These are phyloP conservation scores for Danaus plexippus DNA, from an alignment of 1,140 invertebrate genomes.

Conservation along the genomic window DNA sequence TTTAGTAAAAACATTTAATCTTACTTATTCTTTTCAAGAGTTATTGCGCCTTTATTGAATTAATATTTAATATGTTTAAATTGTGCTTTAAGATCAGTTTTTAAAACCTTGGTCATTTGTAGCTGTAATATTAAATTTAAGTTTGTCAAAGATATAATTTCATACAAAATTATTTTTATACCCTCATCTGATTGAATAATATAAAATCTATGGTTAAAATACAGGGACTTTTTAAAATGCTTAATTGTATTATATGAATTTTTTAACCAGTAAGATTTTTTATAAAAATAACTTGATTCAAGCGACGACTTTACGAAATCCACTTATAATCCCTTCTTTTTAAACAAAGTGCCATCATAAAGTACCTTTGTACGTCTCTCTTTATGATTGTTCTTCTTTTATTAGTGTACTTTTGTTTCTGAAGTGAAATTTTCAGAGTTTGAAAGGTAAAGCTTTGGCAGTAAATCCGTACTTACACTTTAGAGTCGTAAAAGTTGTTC, in stretches of 20 bases:
- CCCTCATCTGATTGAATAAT: constrained; percentile 4
- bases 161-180: constrained; percentile 7
- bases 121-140: constrained; percentile 3
- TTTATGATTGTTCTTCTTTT: constrained; percentile 70
- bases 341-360: constrained; percentile 30
- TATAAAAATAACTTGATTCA: too few species aligned
- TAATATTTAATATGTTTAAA: too few species aligned
- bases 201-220: background rate
- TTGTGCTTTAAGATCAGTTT: too few species aligned
- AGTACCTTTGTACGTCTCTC: constrained; percentile 45
- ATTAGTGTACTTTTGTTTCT: constrained; percentile 68
- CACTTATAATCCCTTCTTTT: constrained; percentile 33
- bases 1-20: too few species aligned
- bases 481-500: constrained; percentile 54
- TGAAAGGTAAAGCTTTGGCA: constrained; percentile 49
- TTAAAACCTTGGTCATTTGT: too few species aligned
- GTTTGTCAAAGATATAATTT: constrained; percentile 7
- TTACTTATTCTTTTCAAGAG: too few species aligned
- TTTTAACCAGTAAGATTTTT: too few species aligned
- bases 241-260: constrained; percentile 3
- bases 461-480: constrained; percentile 60
- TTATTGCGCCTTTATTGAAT: too few species aligned
- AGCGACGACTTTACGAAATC: constrained; percentile 23
- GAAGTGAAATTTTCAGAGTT: constrained; percentile 65
- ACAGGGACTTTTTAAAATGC: constrained; percentile 1